These are phyloP conservation scores for Pemphigus obesinymphae DNA, from an alignment of 1,140 invertebrate species.

Conservation along the genomic window DNA sequence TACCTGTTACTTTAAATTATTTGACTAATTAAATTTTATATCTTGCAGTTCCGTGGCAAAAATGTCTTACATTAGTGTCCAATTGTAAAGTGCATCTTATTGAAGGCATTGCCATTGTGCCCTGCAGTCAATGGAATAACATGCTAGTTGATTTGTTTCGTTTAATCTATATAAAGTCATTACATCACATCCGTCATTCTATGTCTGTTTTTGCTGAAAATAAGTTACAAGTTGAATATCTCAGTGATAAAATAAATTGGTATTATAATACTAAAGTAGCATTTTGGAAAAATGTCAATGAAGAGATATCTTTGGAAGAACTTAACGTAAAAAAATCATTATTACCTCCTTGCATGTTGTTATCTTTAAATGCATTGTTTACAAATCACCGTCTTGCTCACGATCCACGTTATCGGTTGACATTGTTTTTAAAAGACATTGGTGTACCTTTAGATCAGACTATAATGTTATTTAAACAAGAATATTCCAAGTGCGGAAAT, in stretches of 20 bases:
- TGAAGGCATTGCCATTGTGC: constrained; percentile 7
- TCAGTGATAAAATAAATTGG: neutral
- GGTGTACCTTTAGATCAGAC: constrained; percentile 16
- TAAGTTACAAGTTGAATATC: neutral
- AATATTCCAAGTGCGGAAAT: constrained; percentile 14
- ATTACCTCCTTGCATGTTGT: constrained; percentile 18
- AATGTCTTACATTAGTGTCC: neutral
- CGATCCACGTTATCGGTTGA: constrained; percentile 23
- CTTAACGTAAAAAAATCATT: neutral
- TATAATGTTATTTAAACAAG: neutral
- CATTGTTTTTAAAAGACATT: constrained; percentile 35
- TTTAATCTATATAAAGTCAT: constrained; percentile 19
- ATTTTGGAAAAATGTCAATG: constrained; percentile 6
- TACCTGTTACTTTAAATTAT: no score
- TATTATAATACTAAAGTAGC: constrained; percentile 1
- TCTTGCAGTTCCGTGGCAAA: constrained; percentile 35
- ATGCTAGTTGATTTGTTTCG: constrained; percentile 20
- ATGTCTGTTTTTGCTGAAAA: neutral
- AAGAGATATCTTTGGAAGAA: neutral
- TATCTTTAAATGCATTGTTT: constrained; percentile 22
- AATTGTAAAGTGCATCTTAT: neutral
- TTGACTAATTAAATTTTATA: neutral
- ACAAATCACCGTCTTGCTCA: constrained; percentile 32
- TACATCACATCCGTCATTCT: neutral
- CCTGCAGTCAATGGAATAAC: neutral